phyloP scores from a whole-genome alignment of 2,113 vertebrate species.

The Gobio gobio region DNA sequence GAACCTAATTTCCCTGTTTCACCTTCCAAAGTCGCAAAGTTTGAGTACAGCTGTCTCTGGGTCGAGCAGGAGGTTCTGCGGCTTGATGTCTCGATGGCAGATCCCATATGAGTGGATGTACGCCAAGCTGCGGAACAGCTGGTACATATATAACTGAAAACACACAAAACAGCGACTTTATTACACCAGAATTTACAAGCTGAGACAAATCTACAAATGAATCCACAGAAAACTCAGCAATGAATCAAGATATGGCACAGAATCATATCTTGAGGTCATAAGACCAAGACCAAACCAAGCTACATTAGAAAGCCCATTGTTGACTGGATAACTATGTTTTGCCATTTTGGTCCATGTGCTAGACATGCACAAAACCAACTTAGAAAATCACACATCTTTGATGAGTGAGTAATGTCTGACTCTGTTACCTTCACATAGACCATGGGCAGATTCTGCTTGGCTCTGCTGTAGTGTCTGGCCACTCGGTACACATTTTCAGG shows the following conservation, averaged over 20 bases:
- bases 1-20: conserved; percentile 44
- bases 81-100: conserved; percentile 93
- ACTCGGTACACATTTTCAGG: conserved; percentile 92
- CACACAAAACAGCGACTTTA: conserved; percentile 45
- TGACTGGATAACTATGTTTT: background rate
- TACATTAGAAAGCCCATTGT: background rate
- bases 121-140: conserved; percentile 90
- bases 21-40: conserved; percentile 91
- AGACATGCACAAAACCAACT: background rate
- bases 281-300: background rate
- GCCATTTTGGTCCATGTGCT: background rate
- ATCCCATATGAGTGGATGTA: conserved; percentile 94
- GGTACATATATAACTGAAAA: conserved; percentile 89
- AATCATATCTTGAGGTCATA: background rate
- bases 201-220: background rate
- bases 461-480: conserved; percentile 89
- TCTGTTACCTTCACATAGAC: conserved; percentile 86
- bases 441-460: conserved; percentile 89
- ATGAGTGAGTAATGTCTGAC: background rate
- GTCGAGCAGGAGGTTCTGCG: conserved; percentile 91
- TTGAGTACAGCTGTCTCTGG: conserved; percentile 90
- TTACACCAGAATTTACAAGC: conserved; percentile 5
- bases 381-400: background rate
- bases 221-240: background rate
- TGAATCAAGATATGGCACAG: background rate